phyloP scores from a whole-genome alignment of 1,140 invertebrate species.

The Drosophila nasuta region DNA sequence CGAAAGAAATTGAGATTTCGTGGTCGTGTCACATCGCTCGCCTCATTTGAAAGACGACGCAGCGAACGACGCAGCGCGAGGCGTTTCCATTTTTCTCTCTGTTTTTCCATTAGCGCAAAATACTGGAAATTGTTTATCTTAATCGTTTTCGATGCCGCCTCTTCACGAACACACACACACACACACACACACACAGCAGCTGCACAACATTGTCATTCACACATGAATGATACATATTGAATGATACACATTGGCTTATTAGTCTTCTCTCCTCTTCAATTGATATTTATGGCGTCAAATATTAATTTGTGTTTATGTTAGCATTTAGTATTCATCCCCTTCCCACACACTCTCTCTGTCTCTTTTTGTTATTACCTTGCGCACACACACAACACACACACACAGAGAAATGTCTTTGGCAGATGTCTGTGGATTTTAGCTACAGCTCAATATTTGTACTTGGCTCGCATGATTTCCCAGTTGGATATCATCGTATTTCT shows the following conservation, averaged over 20 bases:
- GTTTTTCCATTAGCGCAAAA: conserved; percentile 61
- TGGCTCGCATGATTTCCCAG: conserved; percentile 15
- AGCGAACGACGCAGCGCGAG: neutral
- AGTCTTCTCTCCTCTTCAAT: conserved; percentile 44
- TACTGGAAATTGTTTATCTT: conserved; percentile 72
- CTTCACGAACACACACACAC: neutral
- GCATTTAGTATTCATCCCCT: conserved; percentile 29
- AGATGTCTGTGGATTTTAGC: conserved; percentile 16
- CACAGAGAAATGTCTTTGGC: conserved; percentile 11
- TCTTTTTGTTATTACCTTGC: conserved; percentile 1
- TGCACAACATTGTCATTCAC: conserved; percentile 45
- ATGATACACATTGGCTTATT: conserved; percentile 62
- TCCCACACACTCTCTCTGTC: neutral
- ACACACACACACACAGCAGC: conserved; percentile 8
- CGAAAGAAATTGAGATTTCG: conserved; percentile 46
- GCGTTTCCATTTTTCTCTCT: conserved; percentile 11
- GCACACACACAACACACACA: neutral
- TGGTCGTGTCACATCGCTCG: conserved; percentile 68
- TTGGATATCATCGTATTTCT: conserved; percentile 11
- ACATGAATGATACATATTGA: conserved; percentile 63
- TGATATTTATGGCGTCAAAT: conserved; percentile 52
- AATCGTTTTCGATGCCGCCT: conserved; percentile 60
- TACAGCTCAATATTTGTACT: conserved; percentile 32
- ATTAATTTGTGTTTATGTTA: conserved; percentile 57
- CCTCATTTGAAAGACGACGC: conserved; percentile 55